Percentiles rank a stretch among this genome's conserved stretches.
These are phyloP conservation scores for Xiphophorus couchianus DNA, from an alignment of 2,113 vertebrate genomes.

Conservation along the genomic window DNA sequence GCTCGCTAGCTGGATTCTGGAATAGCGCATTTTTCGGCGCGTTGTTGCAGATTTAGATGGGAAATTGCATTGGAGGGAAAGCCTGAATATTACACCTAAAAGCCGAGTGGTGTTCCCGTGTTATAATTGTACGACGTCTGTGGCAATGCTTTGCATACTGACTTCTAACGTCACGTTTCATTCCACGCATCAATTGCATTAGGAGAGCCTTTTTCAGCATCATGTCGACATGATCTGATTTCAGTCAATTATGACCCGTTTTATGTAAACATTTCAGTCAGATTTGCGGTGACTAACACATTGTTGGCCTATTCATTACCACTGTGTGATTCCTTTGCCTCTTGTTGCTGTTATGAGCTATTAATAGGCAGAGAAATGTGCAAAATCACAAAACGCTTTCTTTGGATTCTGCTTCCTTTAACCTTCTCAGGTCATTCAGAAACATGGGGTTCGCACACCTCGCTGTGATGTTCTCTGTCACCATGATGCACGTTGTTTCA, in stretches of 20 bases:
- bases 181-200: not conserved
- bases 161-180: not conserved
- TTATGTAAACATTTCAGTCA: slow-evolving; percentile 60
- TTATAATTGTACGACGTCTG: not conserved
- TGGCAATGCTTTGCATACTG: not conserved
- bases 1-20: slow-evolving; percentile 23
- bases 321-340: not conserved
- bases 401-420: slow-evolving; percentile 32
- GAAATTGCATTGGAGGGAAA: slow-evolving; percentile 31
- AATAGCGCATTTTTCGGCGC: slow-evolving; percentile 69
- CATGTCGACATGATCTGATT: slow-evolving; percentile 3
- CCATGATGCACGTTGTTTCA: slow-evolving; percentile 73
- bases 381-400: slow-evolving; percentile 5
- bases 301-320: slow-evolving; percentile 9
- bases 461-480: slow-evolving; percentile 76
- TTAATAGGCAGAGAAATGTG: slow-evolving; percentile 9
- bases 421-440: slow-evolving; percentile 61
- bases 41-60: slow-evolving; percentile 63
- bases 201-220: not conserved
- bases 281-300: slow-evolving; percentile 22
- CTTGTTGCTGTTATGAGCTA: slow-evolving; percentile 2
- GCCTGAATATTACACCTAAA: slow-evolving; percentile 36
- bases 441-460: slow-evolving; percentile 73
- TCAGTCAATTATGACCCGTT: slow-evolving; percentile 47
- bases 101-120: not conserved